phyloP scores from a whole-genome alignment of 2,113 vertebrate species.

The Hippocampus barbouri region DNA sequence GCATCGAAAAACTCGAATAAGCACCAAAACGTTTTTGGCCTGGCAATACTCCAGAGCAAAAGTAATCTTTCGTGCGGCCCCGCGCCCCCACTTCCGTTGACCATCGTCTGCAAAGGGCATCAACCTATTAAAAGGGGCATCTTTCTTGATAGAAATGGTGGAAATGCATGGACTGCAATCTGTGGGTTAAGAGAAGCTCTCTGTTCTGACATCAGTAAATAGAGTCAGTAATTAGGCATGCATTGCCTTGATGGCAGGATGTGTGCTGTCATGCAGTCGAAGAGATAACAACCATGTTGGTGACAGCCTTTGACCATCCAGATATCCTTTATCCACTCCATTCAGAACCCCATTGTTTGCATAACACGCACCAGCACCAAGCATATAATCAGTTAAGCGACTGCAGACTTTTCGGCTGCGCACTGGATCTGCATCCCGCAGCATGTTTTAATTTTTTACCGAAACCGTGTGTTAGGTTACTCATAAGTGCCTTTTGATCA shows the following conservation, averaged over 20 bases:
- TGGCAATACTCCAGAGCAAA: too few species aligned
- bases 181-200: conserved; percentile 66
- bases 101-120: too few species aligned
- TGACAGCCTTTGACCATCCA: conserved; percentile 68
- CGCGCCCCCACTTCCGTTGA: too few species aligned
- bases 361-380: conserved; percentile 41
- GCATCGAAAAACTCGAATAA: too few species aligned
- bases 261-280: conserved; percentile 64
- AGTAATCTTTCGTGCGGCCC: too few species aligned
- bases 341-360: conserved; percentile 69
- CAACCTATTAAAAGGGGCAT: background rate
- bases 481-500: background rate
- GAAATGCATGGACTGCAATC: conserved; percentile 64
- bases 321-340: conserved; percentile 66
- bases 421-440: conserved; percentile 26
- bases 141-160: conserved; percentile 25
- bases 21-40: too few species aligned
- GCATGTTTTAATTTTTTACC: conserved; percentile 29
- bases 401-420: conserved; percentile 42
- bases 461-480: background rate
- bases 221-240: conserved; percentile 73
- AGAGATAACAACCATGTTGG: conserved; percentile 71
- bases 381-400: conserved; percentile 61
- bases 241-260: conserved; percentile 53
- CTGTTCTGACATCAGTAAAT: conserved; percentile 70